Evolutionary conservation across 2,888 invertebrate species (phyloP).

Genomic region (Platycnemis pennipes): DNA sequence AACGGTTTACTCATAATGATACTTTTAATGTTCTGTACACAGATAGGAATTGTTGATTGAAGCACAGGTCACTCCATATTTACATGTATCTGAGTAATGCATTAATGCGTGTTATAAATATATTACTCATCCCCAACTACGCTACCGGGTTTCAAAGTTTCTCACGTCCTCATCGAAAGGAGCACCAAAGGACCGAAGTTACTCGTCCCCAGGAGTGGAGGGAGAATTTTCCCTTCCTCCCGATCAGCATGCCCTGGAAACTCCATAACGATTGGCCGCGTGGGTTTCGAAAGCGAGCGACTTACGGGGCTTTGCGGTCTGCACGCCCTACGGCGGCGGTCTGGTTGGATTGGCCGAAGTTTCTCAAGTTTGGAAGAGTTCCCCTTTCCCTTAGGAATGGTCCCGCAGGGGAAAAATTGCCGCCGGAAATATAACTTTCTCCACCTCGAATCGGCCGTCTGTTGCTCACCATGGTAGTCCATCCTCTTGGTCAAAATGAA

Average conservation of each 20-base stretch:
- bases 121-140: not conserved
- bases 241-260: not conserved
- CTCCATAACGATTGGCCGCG: not conserved
- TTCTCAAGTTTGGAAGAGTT: not conserved
- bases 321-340: not conserved
- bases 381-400: not conserved
- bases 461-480: too few relatives aligned
- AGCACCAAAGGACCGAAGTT: not conserved
- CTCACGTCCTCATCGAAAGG: not conserved
- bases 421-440: too few relatives aligned
- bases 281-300: not conserved
- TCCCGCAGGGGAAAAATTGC: not conserved
- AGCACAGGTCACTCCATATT: too few relatives aligned
- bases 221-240: not conserved
- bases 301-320: not conserved
- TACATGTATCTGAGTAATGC: too few relatives aligned
- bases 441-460: too few relatives aligned
- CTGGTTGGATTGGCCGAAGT: not conserved
- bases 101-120: too few relatives aligned
- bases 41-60: too few relatives aligned
- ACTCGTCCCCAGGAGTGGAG: not conserved
- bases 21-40: too few relatives aligned
- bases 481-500: too few relatives aligned
- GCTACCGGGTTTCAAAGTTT: not conserved
- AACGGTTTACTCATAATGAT: too few relatives aligned